Evolutionary conservation across 2,797 vertebrate species (phyloP).

Genomic region (Danio kyathit): DNA sequence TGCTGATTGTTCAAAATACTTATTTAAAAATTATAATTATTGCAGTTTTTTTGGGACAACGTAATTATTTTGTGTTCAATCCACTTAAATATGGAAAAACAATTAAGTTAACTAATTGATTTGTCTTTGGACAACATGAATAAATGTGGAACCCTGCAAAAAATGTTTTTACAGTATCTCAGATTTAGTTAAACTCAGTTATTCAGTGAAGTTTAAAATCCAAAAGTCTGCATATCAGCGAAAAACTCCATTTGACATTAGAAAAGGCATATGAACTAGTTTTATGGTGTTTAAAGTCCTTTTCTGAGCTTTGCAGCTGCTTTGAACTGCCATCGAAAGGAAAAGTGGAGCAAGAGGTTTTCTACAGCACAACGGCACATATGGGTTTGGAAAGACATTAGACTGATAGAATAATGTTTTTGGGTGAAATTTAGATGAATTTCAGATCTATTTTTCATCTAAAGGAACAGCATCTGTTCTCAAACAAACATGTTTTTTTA

Average conservation of each 20-base stretch:
- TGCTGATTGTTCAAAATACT: too few relatives aligned
- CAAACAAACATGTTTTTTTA: not conserved
- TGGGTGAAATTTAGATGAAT: not conserved
- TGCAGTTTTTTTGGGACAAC: too few relatives aligned
- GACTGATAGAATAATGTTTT: not conserved
- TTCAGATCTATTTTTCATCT: not conserved
- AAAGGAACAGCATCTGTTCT: not conserved
- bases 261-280: not conserved
- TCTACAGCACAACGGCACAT: not conserved
- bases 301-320: not conserved
- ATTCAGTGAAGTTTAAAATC: not conserved
- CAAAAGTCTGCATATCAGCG: not conserved
- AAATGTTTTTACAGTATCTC: too few relatives aligned
- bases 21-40: too few relatives aligned
- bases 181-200: not conserved
- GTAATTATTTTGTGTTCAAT: too few relatives aligned
- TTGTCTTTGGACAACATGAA: too few relatives aligned
- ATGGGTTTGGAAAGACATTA: not conserved
- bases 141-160: too few relatives aligned
- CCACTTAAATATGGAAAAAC: too few relatives aligned
- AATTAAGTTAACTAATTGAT: too few relatives aligned
- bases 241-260: not conserved
- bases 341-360: not conserved
- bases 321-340: not conserved
- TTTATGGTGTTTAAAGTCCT: not conserved